phyloP scores from a whole-genome alignment of 1,140 invertebrate species.

The Drosophila tristis region DNA sequence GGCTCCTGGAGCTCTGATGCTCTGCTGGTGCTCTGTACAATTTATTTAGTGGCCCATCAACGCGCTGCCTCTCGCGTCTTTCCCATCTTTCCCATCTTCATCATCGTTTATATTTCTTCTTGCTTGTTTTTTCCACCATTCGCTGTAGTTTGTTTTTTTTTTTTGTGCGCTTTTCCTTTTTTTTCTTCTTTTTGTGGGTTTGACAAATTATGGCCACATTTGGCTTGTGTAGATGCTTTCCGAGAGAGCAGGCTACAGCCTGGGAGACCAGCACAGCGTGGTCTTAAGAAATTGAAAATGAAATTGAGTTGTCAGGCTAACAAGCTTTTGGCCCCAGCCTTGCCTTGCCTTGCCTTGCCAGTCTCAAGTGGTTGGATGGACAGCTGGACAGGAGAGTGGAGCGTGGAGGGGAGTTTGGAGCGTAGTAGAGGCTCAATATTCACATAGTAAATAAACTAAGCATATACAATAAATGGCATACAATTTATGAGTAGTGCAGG shows the following conservation, averaged over 20 bases:
- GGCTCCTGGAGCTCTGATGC: no score
- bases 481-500: not conserved
- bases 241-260: not conserved
- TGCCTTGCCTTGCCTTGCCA: not conserved
- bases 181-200: slow-evolving; percentile 40
- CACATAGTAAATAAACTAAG: slow-evolving; percentile 11
- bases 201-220: slow-evolving; percentile 76
- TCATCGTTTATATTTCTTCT: slow-evolving; percentile 37
- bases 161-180: not conserved
- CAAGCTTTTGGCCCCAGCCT: slow-evolving; percentile 62
- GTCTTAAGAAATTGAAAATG: slow-evolving; percentile 72
- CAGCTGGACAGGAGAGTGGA: not conserved
- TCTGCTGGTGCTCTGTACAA: slow-evolving; percentile 39
- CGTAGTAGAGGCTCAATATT: slow-evolving; percentile 16
- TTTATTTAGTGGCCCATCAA: slow-evolving; percentile 76
- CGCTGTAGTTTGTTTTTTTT: slow-evolving; percentile 24
- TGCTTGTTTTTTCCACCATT: slow-evolving; percentile 18
- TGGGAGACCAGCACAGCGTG: slow-evolving; percentile 20
- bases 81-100: not conserved
- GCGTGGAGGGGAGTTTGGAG: not conserved
- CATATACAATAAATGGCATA: slow-evolving; percentile 13
- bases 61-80: slow-evolving; percentile 30
- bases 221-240: slow-evolving; percentile 34
- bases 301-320: slow-evolving; percentile 75
- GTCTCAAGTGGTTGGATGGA: slow-evolving; percentile 45